Percentiles rank a stretch among this genome's conserved stretches.
Evolutionary conservation across 2,113 vertebrate species (phyloP).

Genomic region (Aspiorhynchus laticeps): DNA sequence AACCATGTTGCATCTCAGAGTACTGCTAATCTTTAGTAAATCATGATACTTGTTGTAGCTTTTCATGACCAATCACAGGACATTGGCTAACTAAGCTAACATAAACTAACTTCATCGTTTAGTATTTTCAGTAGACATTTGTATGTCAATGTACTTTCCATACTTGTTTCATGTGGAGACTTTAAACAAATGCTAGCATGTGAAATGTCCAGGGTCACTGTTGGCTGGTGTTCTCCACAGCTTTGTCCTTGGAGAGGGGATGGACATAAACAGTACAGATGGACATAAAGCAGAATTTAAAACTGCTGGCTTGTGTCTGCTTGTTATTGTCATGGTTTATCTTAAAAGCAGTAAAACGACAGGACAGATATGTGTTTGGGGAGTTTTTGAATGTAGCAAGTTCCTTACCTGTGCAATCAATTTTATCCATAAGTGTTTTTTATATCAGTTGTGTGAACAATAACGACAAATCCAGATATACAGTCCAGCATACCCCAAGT

Average conservation of each 20-base stretch:
- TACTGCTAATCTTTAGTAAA: too few species aligned
- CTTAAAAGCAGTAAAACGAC: constrained; percentile 24
- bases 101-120: not conserved
- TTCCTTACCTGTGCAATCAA: constrained; percentile 10
- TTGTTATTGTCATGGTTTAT: constrained; percentile 12
- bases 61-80: not conserved
- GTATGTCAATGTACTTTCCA: constrained; percentile 9
- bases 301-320: constrained; percentile 10
- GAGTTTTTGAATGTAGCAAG: constrained; percentile 27
- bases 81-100: not conserved
- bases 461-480: constrained; percentile 43
- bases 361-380: constrained; percentile 24
- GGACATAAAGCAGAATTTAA: not conserved
- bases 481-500: not conserved
- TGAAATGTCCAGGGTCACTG: not conserved
- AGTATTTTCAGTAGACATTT: not conserved
- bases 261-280: too few species aligned
- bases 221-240: not conserved
- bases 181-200: not conserved
- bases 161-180: not conserved
- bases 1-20: too few species aligned
- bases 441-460: constrained; percentile 26
- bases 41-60: too few species aligned
- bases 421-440: constrained; percentile 44
- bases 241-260: constrained; percentile 19